These are phyloP conservation scores for Paramisgurnus dabryanus DNA, from an alignment of 2,113 vertebrate genomes.

Conservation along the genomic window DNA sequence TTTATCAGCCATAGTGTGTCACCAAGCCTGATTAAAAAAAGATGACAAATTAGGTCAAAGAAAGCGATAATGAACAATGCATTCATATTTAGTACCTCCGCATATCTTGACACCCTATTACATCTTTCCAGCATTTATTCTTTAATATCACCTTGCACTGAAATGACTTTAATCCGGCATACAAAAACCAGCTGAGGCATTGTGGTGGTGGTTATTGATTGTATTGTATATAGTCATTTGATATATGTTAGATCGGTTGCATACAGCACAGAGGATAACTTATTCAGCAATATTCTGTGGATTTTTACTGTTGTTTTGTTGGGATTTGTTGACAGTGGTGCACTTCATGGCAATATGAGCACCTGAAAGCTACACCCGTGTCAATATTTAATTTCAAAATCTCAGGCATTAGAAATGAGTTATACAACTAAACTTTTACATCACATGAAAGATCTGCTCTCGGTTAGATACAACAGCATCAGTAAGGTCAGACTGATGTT, in stretches of 20 bases:
- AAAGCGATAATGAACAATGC: constrained; percentile 27
- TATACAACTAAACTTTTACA: no score
- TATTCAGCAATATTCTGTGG: background rate
- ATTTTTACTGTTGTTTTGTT: no score
- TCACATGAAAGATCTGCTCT: no score
- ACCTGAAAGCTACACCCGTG: no score
- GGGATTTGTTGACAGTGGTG: no score
- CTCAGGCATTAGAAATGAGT: no score
- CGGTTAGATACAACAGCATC: no score
- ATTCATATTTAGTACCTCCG: constrained; percentile 16
- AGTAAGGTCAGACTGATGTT: no score
- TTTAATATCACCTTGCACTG: background rate
- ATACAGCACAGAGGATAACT: background rate
- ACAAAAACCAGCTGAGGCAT: constrained; percentile 52
- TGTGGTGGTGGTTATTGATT: constrained; percentile 60
- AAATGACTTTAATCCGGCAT: constrained; percentile 34
- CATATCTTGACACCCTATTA: background rate
- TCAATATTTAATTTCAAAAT: no score
- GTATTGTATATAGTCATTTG: constrained; percentile 62
- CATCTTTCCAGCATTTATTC: no score
- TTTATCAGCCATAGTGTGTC: constrained; percentile 27
- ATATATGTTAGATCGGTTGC: constrained; percentile 58
- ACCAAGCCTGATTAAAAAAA: constrained; percentile 20
- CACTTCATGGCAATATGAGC: no score
- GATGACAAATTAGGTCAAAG: constrained; percentile 29